Evolutionary conservation across 2,113 vertebrate species (phyloP), one percentile per base, ranked within the genome.

Genomic region (Dasypus novemcinctus): DNA sequence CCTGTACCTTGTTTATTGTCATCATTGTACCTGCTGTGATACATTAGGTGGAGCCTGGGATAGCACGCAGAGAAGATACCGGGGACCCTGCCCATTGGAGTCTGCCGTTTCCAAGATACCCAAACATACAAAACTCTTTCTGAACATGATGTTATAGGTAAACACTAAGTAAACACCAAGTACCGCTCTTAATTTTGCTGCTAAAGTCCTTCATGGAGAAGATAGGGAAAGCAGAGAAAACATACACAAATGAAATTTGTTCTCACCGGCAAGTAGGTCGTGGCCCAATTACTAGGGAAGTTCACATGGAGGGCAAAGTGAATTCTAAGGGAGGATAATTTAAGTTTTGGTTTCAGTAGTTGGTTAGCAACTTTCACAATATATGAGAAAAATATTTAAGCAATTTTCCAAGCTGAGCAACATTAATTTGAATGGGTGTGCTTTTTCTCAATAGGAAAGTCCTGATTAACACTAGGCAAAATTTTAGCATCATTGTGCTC

Each of bases 1-100:
- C 54, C 79, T 95, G 96, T 97, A 85, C 95, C 69, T 87, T 71
- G 27, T 29, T 3, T 87, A 36, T 49, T 76, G 64, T 86, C 94
- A 90, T 71, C 66, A 71, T 61, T 23, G 7, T 49, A 17, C 41
- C 7, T 78, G 59, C n/a, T 29, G 4, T 69, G 88, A 57, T 68
- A 95, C 49, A 76, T 10, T 71, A 92, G 96, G 97, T 84, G 96
- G 93, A 85, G 94, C 64, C 29, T 68, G 79, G 95, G 84, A 90
- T 68, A 96, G 71, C 93, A 74, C 93, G 87, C 61, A n/a, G 68
- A 92, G 64, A 96, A 80, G 31, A 79, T 74, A 88, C 17, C 20
- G 1, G 82, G 68, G 74, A 27, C 95, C 85, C 80, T 94, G 94
- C 92, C 96, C 74, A 25, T 33, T 0, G 0, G n/a, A 91, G 64